Evolutionary conservation across 2,797 vertebrate species (phyloP).

Genomic region (Chanos chanos): DNA sequence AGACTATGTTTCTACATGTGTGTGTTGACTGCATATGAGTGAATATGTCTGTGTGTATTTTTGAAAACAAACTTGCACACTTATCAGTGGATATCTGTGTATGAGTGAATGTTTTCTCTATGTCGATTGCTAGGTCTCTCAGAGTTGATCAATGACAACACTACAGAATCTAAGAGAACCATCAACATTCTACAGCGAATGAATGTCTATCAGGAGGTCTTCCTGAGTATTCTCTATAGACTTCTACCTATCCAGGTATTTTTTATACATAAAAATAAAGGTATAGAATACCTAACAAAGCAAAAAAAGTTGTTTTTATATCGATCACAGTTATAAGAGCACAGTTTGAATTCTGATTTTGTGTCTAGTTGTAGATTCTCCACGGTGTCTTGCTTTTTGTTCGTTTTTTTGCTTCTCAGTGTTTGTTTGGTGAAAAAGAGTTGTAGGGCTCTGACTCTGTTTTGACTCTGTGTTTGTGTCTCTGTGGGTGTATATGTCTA

Average conservation of each 20-base stretch:
- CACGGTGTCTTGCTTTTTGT: background rate
- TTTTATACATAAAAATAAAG: too few species aligned
- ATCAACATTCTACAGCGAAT: constrained; percentile 96
- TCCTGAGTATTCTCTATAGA: constrained; percentile 90
- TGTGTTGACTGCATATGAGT: background rate
- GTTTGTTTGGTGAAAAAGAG: background rate
- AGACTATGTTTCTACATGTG: too few species aligned
- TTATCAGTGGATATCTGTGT: constrained; percentile 43
- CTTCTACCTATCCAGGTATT: constrained; percentile 86
- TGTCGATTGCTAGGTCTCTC: constrained; percentile 73
- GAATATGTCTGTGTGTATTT: constrained; percentile 8
- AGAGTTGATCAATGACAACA: constrained; percentile 92
- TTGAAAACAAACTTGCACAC: too few species aligned
- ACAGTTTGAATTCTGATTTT: too few species aligned
- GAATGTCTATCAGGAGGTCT: constrained; percentile 98
- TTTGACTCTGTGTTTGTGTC: constrained; percentile 30
- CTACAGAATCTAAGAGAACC: constrained; percentile 94
- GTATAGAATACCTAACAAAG: too few species aligned
- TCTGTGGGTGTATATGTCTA: constrained; percentile 60
- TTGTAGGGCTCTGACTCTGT: too few species aligned
- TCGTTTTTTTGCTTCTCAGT: background rate
- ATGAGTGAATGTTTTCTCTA: constrained; percentile 36
- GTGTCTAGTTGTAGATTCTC: background rate
- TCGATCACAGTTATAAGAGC: too few species aligned
- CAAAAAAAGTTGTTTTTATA: too few species aligned